Conservation (phyloP, 64 coral and sea anemone species). For the Dendrophyllia cribrosa region DNA sequence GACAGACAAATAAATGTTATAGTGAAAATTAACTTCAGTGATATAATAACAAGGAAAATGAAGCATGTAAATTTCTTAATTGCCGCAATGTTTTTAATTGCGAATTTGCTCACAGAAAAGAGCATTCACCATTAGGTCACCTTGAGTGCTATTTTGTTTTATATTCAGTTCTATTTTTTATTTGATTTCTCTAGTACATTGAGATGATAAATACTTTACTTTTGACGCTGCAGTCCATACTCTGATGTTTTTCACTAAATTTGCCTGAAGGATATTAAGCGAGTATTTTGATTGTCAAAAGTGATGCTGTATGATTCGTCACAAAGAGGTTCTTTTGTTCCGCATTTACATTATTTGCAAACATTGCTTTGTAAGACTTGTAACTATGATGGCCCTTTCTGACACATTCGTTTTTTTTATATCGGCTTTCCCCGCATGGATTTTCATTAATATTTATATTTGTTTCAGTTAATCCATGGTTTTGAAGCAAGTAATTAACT, state of each 20-base stretch:
- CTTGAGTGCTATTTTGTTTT: too few relatives aligned
- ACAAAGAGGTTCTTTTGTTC: neutral
- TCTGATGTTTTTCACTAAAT: neutral
- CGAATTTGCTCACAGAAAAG: too few relatives aligned
- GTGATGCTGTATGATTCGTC: neutral
- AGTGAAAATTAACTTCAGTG: too few relatives aligned
- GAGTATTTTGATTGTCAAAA: neutral
- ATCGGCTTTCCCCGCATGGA: neutral
- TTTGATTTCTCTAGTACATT: too few relatives aligned
- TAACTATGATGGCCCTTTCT: neutral
- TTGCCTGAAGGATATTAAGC: neutral
- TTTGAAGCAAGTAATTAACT: conserved; percentile 19
- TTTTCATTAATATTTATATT: neutral
- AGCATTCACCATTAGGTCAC: too few relatives aligned
- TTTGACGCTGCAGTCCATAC: neutral
- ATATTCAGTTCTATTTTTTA: too few relatives aligned
- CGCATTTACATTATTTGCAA: neutral
- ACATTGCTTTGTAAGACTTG: neutral
- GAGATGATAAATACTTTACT: neutral
- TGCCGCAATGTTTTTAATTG: too few relatives aligned
- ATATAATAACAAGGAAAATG: too few relatives aligned
- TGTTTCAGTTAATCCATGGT: neutral
- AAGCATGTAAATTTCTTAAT: too few relatives aligned
- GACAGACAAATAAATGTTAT: too few relatives aligned
- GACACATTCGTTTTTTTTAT: neutral